A percentile compares a stretch with the other conserved stretches of the same genome.
Evolutionary conservation across 2,888 invertebrate genomes (phyloP).

Genomic region (Nemapogon koenigi): DNA sequence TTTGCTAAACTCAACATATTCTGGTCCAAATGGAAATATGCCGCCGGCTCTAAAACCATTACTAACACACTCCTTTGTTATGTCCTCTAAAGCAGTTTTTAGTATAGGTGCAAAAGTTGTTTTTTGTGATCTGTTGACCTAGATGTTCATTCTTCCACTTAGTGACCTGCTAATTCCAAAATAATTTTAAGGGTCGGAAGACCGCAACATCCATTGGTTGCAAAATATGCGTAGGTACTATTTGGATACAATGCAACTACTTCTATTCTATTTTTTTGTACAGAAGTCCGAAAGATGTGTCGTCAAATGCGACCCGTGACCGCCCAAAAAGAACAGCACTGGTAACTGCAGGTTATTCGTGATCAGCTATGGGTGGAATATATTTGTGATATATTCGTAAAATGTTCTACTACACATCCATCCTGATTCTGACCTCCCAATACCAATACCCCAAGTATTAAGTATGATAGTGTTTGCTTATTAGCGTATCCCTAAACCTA

Average conservation of each 20-base stretch:
- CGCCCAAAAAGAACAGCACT: background rate
- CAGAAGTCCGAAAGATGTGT: background rate
- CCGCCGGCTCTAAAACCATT: too few relatives aligned
- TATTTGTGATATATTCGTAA: conserved; percentile 13
- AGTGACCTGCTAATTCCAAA: too few relatives aligned
- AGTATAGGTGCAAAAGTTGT: too few relatives aligned
- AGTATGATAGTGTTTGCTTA: conserved; percentile 21
- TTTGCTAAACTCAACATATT: too few relatives aligned
- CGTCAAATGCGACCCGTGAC: background rate
- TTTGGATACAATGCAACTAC: too few relatives aligned
- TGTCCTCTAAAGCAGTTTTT: too few relatives aligned
- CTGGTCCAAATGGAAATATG: too few relatives aligned
- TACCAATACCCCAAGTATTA: conserved; percentile 18
- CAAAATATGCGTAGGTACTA: background rate
- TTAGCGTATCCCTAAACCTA: conserved; percentile 17
- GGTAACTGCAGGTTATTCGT: conserved; percentile 18
- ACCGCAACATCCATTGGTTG: background rate
- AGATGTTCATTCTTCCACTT: too few relatives aligned
- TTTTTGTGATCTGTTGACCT: too few relatives aligned
- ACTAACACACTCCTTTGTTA: too few relatives aligned
- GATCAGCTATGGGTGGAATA: conserved; percentile 19
- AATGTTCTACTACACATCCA: conserved; percentile 13
- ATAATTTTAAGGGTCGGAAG: too few relatives aligned
- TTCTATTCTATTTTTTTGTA: too few relatives aligned
- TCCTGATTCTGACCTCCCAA: conserved; percentile 16